A percentile compares a stretch with the other conserved stretches of the same genome.
Conservation (phyloP, 2,113 vertebrate species). For the human (Homo sapiens) region GRCh38 chrX:25124501-25125000, state of each 20-base stretch:
- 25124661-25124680: not conserved
- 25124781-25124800: conserved; percentile 56
- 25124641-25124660: conserved; percentile 8
- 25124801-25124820: conserved; percentile 56
- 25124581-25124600: not conserved
- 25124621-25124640: conserved; percentile 41
- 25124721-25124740: conserved; percentile 47
- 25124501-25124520: not conserved
- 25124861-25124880: conserved; percentile 29
- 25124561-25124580: not conserved
- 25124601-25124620: conserved; percentile 42
- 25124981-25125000: not conserved
- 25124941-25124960: conserved; percentile 47
- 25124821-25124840: conserved; percentile 25
- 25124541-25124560: not conserved
- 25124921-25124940: not conserved
- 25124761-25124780: conserved; percentile 46
- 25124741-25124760: conserved; percentile 45
- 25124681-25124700: conserved; percentile 17
- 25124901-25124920: conserved; percentile 52
- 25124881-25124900: conserved; percentile 39
- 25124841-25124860: not conserved
- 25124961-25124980: conserved; percentile 29
- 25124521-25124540: conserved; percentile 7
- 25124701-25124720: conserved; percentile 43